Percentiles rank a stretch among this genome's conserved stretches.
phyloP scores from a whole-genome alignment of 2,888 invertebrate genomes.

The Thecocarcelia acutangulata region DNA sequence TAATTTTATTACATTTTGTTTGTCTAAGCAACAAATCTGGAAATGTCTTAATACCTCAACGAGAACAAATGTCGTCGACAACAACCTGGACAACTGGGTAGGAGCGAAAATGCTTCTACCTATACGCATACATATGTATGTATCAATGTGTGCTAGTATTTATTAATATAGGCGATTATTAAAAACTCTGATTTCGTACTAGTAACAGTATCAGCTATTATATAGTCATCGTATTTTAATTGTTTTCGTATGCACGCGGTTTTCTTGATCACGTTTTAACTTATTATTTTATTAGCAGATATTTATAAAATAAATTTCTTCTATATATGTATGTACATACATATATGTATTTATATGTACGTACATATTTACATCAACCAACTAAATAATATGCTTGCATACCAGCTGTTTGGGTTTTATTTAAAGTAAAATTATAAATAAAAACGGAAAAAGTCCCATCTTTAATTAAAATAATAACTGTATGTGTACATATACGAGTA shows the following conservation, averaged over 20 bases:
- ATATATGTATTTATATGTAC: not conserved
- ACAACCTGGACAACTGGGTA: too few relatives aligned
- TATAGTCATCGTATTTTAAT: constrained; percentile 2
- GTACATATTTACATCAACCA: not conserved
- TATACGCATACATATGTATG: too few relatives aligned
- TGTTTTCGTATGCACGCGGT: constrained; percentile 26
- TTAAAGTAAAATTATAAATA: constrained; percentile 1
- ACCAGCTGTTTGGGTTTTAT: not conserved
- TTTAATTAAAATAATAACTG: too few relatives aligned
- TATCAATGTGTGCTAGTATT: too few relatives aligned
- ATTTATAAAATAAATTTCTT: not conserved
- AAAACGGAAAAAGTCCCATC: not conserved
- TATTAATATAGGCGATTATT: constrained; percentile 8
- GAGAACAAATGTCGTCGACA: too few relatives aligned
- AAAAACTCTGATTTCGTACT: not conserved
- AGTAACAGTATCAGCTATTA: not conserved
- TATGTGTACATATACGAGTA: too few relatives aligned
- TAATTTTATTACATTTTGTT: too few relatives aligned
- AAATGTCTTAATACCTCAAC: too few relatives aligned
- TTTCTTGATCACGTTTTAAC: constrained; percentile 49
- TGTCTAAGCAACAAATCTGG: too few relatives aligned
- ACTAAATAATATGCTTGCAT: not conserved
- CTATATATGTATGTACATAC: not conserved
- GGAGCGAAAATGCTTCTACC: too few relatives aligned
- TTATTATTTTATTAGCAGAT: not conserved